These are phyloP conservation scores for Panzeria rudis DNA, from an alignment of 2,888 invertebrate species.

Conservation along the genomic window DNA sequence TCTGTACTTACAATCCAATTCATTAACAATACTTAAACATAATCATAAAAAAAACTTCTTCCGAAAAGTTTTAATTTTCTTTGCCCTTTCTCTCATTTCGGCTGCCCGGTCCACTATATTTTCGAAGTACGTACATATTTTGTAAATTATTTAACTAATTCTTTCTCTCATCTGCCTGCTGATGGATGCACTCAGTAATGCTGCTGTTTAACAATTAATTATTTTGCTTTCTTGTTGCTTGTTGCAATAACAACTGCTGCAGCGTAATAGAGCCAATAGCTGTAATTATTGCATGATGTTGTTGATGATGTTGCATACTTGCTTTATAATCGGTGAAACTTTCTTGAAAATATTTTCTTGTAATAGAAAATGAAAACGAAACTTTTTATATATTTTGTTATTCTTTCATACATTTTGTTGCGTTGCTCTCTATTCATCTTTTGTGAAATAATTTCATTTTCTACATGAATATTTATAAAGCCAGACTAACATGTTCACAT, in stretches of 20 bases:
- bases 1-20: no score
- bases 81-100: no score
- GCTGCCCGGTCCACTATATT: no score
- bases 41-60: no score
- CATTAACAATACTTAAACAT: no score
- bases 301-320: slow-evolving; percentile 61
- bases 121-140: no score
- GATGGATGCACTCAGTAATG: slow-evolving; percentile 76
- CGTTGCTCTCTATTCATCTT: slow-evolving; percentile 41
- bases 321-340: slow-evolving; percentile 71
- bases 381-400: slow-evolving; percentile 48
- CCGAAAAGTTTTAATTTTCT: no score
- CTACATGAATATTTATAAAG: slow-evolving; percentile 31
- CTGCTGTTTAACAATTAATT: slow-evolving; percentile 31
- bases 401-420: slow-evolving; percentile 29
- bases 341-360: slow-evolving; percentile 71
- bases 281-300: slow-evolving; percentile 80
- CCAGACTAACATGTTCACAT: background rate
- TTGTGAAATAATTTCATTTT: slow-evolving; percentile 69
- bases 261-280: slow-evolving; percentile 54
- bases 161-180: slow-evolving; percentile 10
- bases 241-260: slow-evolving; percentile 39
- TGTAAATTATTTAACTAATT: slow-evolving; percentile 7
- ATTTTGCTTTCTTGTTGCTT: slow-evolving; percentile 22
- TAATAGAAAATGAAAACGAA: slow-evolving; percentile 70